Base-by-base conservation (phyloP, 2,113 vertebrate genomes). In the Atherinomorus stipes region DNA sequence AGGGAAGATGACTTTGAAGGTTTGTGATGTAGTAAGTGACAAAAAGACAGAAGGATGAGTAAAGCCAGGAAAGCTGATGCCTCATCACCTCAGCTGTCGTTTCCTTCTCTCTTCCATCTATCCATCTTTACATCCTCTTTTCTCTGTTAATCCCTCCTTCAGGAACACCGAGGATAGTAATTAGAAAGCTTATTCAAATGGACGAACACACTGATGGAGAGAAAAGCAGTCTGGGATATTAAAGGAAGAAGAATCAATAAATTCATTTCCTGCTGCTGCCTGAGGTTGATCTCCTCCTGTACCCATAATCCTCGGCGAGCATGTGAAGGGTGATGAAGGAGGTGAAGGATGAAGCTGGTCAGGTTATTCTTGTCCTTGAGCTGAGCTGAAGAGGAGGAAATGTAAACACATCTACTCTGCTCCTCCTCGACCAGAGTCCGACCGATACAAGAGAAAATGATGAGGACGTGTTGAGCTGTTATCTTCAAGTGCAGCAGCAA, bases 241-340 rank as follows among this genome's bases (percentile, higher is more conserved):
- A 78, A 87, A 68, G 64, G 49, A 74, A 53, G 68, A 25, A 45
- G 71, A 87, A 89, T 89, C 82, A 54, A 87, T 83, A 81, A 61
- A 83, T 85, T 89, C 28, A 87, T 89, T 87, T 85, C 82, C 82
- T 89, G 74, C 5, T 83, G 79, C 84, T 78, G 74, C 81, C 67
- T 60, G 81, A 82, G 75, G 84, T 49, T 54, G 75, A 72, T 64
- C 84, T 77, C 80, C 62, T 70, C 44, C 19, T 65, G 61, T 70
- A 83, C 80, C 68, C 58, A n/a, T 62, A 86, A 88, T 83, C 67
- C 60, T 78, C 13, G n/a, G 44, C n/a, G 76, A 77, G 63, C 18
- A 21, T 1, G 65, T 21, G 69, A 45, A 26, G 61, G 37, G 42
- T 11, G 42, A 58, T 18, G 57, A 62, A 63, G 7, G 56, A 37